Conservation (phyloP, 2,113 vertebrate genomes). For the Takifugu bimaculatus region DNA sequence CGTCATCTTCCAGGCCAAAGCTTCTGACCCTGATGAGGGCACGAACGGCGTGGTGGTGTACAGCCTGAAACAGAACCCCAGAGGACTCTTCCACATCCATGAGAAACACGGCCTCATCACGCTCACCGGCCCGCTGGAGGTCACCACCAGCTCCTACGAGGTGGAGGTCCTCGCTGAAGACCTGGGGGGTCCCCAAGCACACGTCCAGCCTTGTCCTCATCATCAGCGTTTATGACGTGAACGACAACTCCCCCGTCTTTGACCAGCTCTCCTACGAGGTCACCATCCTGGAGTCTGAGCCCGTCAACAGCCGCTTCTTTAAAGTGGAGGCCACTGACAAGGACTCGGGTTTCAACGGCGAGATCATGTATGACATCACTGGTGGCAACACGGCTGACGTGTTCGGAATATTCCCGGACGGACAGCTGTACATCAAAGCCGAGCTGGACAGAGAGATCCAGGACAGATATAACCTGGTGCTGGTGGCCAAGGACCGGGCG, state of each 20-base stretch:
- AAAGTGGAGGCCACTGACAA: constrained; percentile 91
- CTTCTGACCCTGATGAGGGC: constrained; percentile 89
- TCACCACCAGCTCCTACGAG: no score
- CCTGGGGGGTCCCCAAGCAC: no score
- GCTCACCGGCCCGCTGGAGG: constrained; percentile 82
- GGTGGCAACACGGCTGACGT: constrained; percentile 86
- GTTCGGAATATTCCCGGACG: constrained; percentile 97
- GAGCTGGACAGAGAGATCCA: constrained; percentile 94
- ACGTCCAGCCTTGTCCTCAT: constrained; percentile 84
- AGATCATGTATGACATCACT: constrained; percentile 88
- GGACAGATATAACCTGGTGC: constrained; percentile 84
- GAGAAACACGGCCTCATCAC: constrained; percentile 85
- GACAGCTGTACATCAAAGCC: constrained; percentile 92
- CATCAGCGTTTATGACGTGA: constrained; percentile 92
- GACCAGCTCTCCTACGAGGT: constrained; percentile 96
- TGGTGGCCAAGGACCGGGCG: constrained; percentile 87
- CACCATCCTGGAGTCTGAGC: constrained; percentile 86
- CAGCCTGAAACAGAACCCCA: constrained; percentile 89
- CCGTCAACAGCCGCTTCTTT: constrained; percentile 95
- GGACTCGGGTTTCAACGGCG: constrained; percentile 91
- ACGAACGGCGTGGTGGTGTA: constrained; percentile 87
- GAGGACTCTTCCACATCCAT: constrained; percentile 83
- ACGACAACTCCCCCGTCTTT: constrained; percentile 92
- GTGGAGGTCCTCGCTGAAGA: no score
- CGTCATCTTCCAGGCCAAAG: constrained; percentile 90